Evolutionary conservation across 92 coral and sea anemone species (phyloP), one percentile per base, ranked within the genome.

Genomic region (Desmophyllum pertusum): DNA sequence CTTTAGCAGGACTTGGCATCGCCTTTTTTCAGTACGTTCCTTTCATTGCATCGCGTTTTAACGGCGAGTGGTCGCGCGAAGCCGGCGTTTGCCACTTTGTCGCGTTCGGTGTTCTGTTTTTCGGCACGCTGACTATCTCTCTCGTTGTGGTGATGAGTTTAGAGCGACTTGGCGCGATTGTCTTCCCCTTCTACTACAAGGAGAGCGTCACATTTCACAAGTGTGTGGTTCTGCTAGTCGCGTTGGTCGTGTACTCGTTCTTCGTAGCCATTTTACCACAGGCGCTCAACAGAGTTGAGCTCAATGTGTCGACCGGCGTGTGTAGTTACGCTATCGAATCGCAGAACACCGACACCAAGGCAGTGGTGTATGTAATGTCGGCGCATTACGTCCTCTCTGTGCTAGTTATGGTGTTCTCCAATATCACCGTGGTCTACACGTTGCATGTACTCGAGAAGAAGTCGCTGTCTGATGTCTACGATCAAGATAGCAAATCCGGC

Each of bases 111-210:
- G 87, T 94, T 40, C 90, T 94, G 39, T 83, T 94, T 35, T 94
- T 94, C 72, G 98, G 98, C 10, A 91, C 93, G 35, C 63, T 94
- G 45, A 94, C 98, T 11, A 94, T 94, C 64, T 92, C 94, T 77
- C 83, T 94, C 51, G 98, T 94, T 8, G 98, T 94, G 5, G 42
- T 92, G 82, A 94, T 94, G 98, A 92, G 95, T 40, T 73, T 92
- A 29, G 98, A 94, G 70, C 83, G 98, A 37, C 89, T 94, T 0
- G 90, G 92, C 23, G 98, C 98, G 5, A 92, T 94, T 61, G 95
- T 91, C 35, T 94, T 94, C 63, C 98, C 98, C 3, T 94, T 94
- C 73, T 92, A 81, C 77, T 94, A 94, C 85, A 94, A 92, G 81
- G 95, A 94, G 76, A 90, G 90, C 45, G 93, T 92, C 62, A 92